Base-by-base conservation (phyloP, 2,888 invertebrate species). In the Vannuccia rotundouncinata region DNA sequence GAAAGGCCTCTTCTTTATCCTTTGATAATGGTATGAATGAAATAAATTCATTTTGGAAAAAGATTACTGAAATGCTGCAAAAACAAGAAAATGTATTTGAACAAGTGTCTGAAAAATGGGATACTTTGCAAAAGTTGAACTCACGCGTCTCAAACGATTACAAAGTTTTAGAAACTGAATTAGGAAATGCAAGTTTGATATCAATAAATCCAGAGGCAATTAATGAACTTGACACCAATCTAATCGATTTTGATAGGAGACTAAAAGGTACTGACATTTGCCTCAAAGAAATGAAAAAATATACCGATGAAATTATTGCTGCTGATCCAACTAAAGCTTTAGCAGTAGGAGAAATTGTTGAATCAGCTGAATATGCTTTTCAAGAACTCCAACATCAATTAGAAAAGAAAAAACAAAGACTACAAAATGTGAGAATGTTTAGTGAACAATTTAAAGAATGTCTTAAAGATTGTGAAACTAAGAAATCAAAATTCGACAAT, bases 61-160 rank as follows among this genome's bases (percentile, higher is more conserved):
- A 66, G 2, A 66, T 66, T 22, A 66, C 66, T 22, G 17, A 66
- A 66, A 66, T 13, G 66, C 10, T 66, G 13, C 5, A 27, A 66
- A 66, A 27, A n/a, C 66, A 66, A 66, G 66, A 66, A 66, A 22
- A 17, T 22, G 22, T 66, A 2, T 13, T 5, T n/a, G 66, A 22
- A 22, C 66, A 66, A 66, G 66, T 66, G 22, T 66, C 66, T n/a
- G 66, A 66, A 22, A 66, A 66, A 22, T 66, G 66, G 66, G 66
- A 66, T n/a, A 22, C 66, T 22, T 22, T 66, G 25, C 10, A 66
- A 5, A 66, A 66, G 22, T 66, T 66, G 25, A 66, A 66, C 2
- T 66, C 66, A 13, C 2, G 10, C 13, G 66, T 66, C 25, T n/a
- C 22, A 22, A 66, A 66, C 25, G 66, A 66, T 2, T 66, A n/a